Base-by-base conservation (phyloP, 2,113 vertebrate species). In the Pygoscelis antarcticus region DNA sequence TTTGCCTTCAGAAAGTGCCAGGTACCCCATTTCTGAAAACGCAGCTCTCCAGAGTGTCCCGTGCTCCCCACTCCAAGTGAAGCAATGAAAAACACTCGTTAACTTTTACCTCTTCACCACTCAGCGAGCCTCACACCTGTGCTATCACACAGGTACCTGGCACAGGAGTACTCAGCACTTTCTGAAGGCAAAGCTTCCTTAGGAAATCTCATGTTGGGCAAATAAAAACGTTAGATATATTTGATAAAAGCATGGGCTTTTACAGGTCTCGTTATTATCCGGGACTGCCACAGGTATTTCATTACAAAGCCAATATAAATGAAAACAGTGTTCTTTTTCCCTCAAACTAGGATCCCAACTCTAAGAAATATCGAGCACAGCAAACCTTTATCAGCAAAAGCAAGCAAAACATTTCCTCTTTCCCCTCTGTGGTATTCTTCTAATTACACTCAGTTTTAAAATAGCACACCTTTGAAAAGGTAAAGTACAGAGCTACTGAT, bases 61-160 rank as follows among this genome's bases (percentile, higher is more conserved):
- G 0, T 9, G n/a, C 54, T 72, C 17, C n/a, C 23, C 36, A 16
- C 32, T 36, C 46, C 0, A 0, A 65, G 16, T 1, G 6, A 79
- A 81, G 19, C 47, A 54, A 49, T 32, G 32, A 64, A 54, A 91
- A 78, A 20, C 32, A 26, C 26, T 10, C 18, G 8, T 64, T 55
- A 76, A 30, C 26, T 91, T 74, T 17, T 42, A 57, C 16, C 21
- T 79, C 40, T 89, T 40, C 34, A n/a, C 9, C 38, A 70, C 21
- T 51, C 61, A 10, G 17, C 7, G 27, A 44, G 27, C 6, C 32
- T 82, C 57, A 60, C 10, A 38, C 15, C 7, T 75, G 38, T 71
- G 47, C 29, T 55, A 42, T 15, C 61, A 64, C 34, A 42, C 42
- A 42, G 42, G 42, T 42, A 42, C 42, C 42, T 42, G 42, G 42